Conservation (phyloP, 2,113 vertebrate species). For the Parotia lawesii region DNA sequence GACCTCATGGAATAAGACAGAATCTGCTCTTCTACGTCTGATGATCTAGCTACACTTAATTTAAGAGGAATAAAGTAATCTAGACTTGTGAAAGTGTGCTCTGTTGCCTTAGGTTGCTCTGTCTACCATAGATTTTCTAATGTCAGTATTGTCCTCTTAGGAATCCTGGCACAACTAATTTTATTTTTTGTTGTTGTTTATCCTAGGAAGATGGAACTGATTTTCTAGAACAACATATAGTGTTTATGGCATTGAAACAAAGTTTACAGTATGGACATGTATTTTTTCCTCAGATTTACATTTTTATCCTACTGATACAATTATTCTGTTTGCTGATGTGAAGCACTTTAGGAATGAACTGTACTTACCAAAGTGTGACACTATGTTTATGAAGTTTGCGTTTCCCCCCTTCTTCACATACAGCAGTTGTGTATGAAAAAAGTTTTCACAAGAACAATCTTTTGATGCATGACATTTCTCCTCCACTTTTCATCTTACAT, state of each 20-base stretch:
- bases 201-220: background rate
- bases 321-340: background rate
- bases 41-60: background rate
- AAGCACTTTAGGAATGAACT: background rate
- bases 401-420: background rate
- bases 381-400: background rate
- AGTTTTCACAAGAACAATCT: background rate
- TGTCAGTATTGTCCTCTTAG: background rate
- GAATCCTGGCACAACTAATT: background rate
- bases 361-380: background rate
- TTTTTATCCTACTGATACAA: background rate
- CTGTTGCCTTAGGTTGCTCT: background rate
- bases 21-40: background rate
- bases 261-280: background rate
- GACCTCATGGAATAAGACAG: background rate
- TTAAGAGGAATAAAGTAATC: background rate
- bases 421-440: background rate
- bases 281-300: background rate
- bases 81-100: background rate
- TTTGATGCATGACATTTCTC: background rate
- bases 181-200: background rate
- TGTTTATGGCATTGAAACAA: background rate
- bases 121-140: background rate
- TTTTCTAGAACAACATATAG: background rate
- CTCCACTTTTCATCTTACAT: background rate